A percentile compares a stretch with the other conserved stretches of the same genome.
Evolutionary conservation across 2,113 vertebrate genomes (phyloP).

Genomic region (Spizaetus ornatus): DNA sequence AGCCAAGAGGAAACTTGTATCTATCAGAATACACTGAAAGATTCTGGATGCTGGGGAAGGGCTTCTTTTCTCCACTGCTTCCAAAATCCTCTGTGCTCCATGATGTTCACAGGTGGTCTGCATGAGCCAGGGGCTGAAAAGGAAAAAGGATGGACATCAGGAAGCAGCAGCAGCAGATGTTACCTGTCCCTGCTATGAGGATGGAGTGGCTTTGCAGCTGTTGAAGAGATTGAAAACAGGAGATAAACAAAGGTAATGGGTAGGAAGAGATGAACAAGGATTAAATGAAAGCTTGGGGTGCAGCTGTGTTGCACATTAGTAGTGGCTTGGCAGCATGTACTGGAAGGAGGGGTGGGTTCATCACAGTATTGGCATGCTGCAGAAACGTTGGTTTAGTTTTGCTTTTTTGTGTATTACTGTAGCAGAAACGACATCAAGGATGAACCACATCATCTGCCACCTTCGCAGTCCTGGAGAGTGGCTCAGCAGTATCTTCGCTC

Average conservation of each 20-base stretch:
- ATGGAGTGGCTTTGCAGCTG: not conserved
- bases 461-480: not conserved
- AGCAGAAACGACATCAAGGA: not conserved
- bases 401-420: not conserved
- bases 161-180: not conserved
- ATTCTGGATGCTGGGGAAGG: not conserved
- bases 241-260: not conserved
- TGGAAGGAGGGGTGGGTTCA: not conserved
- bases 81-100: not conserved
- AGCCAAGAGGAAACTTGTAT: not conserved
- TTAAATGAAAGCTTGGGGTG: not conserved
- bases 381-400: not conserved
- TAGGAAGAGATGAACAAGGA: rapidly evolving
- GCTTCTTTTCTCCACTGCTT: not conserved
- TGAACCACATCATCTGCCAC: not conserved
- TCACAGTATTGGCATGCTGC: not conserved
- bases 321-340: not conserved
- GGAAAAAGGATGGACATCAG: not conserved
- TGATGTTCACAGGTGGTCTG: not conserved
- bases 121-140: not conserved
- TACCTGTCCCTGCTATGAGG: not conserved
- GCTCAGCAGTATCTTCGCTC: not conserved
- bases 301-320: too few relatives aligned
- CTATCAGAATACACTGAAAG: not conserved
- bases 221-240: not conserved